phyloP scores from a whole-genome alignment of 2,888 invertebrate genomes.

The Falcaria lacertinaria region DNA sequence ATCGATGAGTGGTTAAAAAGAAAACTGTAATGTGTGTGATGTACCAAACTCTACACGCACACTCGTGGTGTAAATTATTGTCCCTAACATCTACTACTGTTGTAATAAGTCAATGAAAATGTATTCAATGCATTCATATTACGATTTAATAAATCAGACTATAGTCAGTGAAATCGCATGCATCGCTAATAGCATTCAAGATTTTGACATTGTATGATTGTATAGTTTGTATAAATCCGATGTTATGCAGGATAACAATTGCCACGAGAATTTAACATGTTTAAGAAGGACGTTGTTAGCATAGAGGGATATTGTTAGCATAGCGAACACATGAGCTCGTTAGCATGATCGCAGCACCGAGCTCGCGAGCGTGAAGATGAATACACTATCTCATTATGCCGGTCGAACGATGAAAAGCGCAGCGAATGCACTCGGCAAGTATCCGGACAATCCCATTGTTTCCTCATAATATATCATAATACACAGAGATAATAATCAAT shows the following conservation, averaged over 20 bases:
- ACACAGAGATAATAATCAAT: background rate
- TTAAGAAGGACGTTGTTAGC: background rate
- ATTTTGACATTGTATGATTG: background rate
- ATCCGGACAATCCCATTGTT: slow-evolving; percentile 44
- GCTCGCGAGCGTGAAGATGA: slow-evolving; percentile 36
- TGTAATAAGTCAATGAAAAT: too few species aligned
- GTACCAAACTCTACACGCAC: too few species aligned
- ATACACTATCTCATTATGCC: slow-evolving; percentile 56
- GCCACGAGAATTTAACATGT: background rate
- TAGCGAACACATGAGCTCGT: slow-evolving; percentile 19
- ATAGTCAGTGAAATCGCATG: too few species aligned
- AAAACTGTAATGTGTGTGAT: too few species aligned
- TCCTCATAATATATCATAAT: background rate
- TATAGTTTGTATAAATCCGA: too few species aligned
- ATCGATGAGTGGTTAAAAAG: too few species aligned
- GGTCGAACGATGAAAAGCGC: slow-evolving; percentile 53
- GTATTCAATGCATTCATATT: too few species aligned
- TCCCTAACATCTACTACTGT: too few species aligned
- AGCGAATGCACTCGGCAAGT: slow-evolving; percentile 47
- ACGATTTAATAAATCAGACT: too few species aligned
- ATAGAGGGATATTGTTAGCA: background rate
- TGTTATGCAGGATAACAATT: background rate
- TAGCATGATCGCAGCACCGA: slow-evolving; percentile 29
- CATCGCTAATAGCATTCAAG: too few species aligned
- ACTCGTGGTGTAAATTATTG: too few species aligned